phyloP scores from a whole-genome alignment of 2,888 invertebrate species.

The Plusia festucae region DNA sequence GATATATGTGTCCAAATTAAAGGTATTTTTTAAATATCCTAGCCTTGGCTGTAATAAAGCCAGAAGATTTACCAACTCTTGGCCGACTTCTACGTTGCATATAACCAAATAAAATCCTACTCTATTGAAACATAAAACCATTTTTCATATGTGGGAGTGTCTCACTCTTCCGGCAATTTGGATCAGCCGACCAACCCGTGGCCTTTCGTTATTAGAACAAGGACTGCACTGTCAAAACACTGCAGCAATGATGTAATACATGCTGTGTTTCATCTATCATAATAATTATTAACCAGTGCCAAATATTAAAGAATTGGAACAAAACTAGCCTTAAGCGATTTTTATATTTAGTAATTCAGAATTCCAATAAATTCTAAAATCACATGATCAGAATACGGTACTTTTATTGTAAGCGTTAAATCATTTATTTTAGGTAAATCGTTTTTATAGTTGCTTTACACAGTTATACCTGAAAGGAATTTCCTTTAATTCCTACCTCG shows the following conservation, averaged over 20 bases:
- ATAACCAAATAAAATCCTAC: not conserved
- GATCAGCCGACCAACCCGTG: slow-evolving; percentile 25
- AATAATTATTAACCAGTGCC: slow-evolving; percentile 12
- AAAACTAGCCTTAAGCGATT: not conserved
- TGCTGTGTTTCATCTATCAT: slow-evolving; percentile 25
- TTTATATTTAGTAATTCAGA: not conserved
- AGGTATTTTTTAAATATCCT: not conserved
- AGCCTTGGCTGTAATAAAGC: not conserved
- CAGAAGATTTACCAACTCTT: not conserved
- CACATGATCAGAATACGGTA: too few species aligned
- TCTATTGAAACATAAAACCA: slow-evolving; percentile 3
- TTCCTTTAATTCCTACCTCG: too few species aligned
- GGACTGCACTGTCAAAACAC: slow-evolving; percentile 37
- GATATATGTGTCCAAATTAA: too few species aligned
- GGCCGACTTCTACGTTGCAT: not conserved
- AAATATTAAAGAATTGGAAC: slow-evolving; percentile 16
- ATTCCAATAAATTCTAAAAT: not conserved
- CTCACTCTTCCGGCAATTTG: slow-evolving; percentile 36
- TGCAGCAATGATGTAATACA: slow-evolving; percentile 35
- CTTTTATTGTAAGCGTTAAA: too few species aligned
- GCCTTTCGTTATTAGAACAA: slow-evolving; percentile 33
- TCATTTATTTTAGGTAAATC: too few species aligned
- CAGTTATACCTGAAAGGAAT: slow-evolving; percentile 38
- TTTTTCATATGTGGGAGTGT: slow-evolving; percentile 16
- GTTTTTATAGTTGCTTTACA: not conserved